These are phyloP conservation scores for Meloidogyne chitwoodi DNA, from an alignment of 1,140 invertebrate species.

Conservation along the genomic window DNA sequence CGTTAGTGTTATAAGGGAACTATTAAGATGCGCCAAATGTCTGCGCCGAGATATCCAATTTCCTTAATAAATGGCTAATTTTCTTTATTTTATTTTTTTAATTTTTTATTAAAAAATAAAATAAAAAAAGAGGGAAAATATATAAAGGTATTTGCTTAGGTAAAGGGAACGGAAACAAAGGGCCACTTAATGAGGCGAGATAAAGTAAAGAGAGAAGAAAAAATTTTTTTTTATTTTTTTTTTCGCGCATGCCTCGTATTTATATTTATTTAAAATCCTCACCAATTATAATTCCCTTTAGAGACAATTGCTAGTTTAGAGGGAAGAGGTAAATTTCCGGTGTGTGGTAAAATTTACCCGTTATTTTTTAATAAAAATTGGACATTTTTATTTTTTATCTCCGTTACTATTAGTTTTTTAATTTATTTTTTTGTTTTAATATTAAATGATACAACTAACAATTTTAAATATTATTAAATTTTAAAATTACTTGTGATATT, in stretches of 20 bases:
- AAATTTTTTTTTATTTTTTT: not conserved
- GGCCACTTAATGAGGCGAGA: not conserved
- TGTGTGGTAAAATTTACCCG: not conserved
- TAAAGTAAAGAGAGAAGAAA: not conserved
- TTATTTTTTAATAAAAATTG: not conserved
- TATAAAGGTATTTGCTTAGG: not conserved
- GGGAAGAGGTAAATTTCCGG: not conserved
- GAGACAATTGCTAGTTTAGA: not conserved
- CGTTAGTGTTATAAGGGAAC: too few species aligned
- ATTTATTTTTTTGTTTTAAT: too few species aligned
- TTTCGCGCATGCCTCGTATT: not conserved
- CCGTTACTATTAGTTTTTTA: too few species aligned
- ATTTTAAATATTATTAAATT: too few species aligned
- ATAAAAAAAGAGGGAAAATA: not conserved
- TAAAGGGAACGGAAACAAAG: not conserved
- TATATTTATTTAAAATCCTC: not conserved
- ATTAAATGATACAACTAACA: too few species aligned
- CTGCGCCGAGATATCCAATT: not conserved
- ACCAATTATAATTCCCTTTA: not conserved
- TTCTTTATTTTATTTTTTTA: not conserved
- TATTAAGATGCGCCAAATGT: not conserved
- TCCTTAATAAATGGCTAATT: not conserved
- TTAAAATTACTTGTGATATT: too few species aligned
- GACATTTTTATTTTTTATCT: not conserved
- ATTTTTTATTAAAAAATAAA: not conserved